phyloP scores from a whole-genome alignment of 2,113 vertebrate genomes.

The Hiodon tergisus region DNA sequence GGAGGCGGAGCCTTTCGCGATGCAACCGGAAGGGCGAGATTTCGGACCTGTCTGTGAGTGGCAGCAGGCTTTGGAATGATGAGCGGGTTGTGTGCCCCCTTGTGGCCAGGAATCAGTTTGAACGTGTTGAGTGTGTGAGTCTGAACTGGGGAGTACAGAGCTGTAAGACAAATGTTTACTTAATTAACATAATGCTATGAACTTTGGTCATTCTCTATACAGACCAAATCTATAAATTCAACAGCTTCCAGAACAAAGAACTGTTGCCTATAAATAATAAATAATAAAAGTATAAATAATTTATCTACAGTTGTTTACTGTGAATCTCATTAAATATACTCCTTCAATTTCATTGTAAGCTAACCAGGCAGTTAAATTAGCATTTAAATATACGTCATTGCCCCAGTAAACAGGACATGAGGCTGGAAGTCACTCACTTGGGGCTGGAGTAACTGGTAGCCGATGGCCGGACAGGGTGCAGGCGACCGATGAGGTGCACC shows the following conservation, averaged over 20 bases:
- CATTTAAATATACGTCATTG: background rate
- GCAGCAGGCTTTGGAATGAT: conserved; percentile 71
- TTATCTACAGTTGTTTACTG: no score
- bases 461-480: conserved; percentile 70
- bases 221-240: background rate
- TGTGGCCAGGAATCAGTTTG: conserved; percentile 59
- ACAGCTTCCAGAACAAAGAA: background rate
- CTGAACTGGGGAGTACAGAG: conserved; percentile 76
- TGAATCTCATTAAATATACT: no score
- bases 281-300: no score
- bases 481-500: conserved; percentile 58
- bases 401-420: background rate
- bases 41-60: conserved; percentile 66
- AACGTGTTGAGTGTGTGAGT: conserved; percentile 77
- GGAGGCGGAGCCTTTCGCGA: conserved; percentile 58
- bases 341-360: background rate
- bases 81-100: conserved; percentile 77
- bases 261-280: no score
- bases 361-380: background rate
- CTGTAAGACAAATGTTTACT: conserved; percentile 41
- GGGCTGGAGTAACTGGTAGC: conserved; percentile 54
- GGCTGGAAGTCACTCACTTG: conserved; percentile 57
- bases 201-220: background rate
- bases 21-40: conserved; percentile 68
- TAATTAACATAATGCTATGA: background rate